A percentile compares a stretch with the other conserved stretches of the same genome.
phyloP scores from a whole-genome alignment of 2,113 vertebrate species.

The Leiothrix lutea region DNA sequence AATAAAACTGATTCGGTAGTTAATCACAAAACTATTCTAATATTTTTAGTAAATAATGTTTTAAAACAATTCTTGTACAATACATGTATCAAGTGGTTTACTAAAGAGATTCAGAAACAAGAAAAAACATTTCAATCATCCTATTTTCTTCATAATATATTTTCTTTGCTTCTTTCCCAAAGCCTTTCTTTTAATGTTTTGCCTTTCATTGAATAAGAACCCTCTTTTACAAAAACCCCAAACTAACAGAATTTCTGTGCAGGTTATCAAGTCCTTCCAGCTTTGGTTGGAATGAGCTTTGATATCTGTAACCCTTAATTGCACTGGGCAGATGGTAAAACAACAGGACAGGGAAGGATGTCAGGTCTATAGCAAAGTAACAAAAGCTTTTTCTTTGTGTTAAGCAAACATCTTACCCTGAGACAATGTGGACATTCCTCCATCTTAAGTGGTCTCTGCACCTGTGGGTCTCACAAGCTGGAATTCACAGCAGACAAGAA shows the following conservation, averaged over 20 bases:
- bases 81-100: background rate
- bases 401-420: background rate
- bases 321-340: background rate
- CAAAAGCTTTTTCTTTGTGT: background rate
- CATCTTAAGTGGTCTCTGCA: background rate
- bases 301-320: background rate
- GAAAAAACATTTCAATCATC: background rate
- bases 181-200: background rate
- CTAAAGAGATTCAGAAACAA: background rate
- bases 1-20: background rate
- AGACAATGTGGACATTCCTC: background rate
- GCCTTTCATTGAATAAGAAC: background rate
- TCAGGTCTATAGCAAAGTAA: background rate
- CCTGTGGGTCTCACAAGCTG: background rate
- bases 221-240: background rate
- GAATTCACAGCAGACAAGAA: background rate
- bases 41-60: background rate
- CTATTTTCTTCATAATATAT: background rate
- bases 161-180: background rate
- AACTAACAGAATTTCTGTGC: background rate
- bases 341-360: background rate
- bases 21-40: background rate
- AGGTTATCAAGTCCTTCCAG: background rate
- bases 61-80: background rate
- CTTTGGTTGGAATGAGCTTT: background rate